Base-by-base conservation (phyloP, 1,140 invertebrate species). In the Musca domestica region DNA sequence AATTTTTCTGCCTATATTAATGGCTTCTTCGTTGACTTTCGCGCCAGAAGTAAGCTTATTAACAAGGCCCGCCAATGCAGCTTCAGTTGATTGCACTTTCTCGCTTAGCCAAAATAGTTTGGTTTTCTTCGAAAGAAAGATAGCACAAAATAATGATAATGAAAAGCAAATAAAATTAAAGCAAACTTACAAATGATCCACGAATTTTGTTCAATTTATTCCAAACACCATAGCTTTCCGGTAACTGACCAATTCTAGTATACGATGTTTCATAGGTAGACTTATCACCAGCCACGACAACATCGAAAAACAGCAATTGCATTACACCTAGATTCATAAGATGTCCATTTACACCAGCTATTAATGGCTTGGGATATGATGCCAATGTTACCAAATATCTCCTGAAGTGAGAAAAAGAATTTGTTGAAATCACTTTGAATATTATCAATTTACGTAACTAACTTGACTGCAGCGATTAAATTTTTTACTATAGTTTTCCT, bases 261-360 rank as follows among this genome's bases (percentile, higher is more conserved):
- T 91, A 91, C 41, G 89, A 88, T 1, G 88, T 88, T 72, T 86
- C 87, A 74, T 92, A 92, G 1, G 86, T 87, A 12, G 90, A 89
- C 74, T 89, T 89, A 71, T 92, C 90, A 71, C 87, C 89, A 6
- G 90, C 89, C 72, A 91, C 87, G 14, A 93, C 89, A 72, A 92
- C 84, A 80, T 93, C 91, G 76, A 90, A 91, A 25, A 91, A 84
- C 2, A 90, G 89, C 61, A 93, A 81, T 84, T 92, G 89, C 23
- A 90, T 90, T 1, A 92, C 90, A 19, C 89, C 91, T 46, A 92
- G 78, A 54, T 91, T 91, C 64, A 87, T 81, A 20, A 87, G 85
- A 67, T 86, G 83, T 19, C 91, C 91, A 76, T 90, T 87, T 9
- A 93, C 87, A 52, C 89, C 91, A 71, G 89, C 91, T 9, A 92